Evolutionary conservation across 2,888 invertebrate genomes (phyloP).

Genomic region (Syrphus vitripennis): DNA sequence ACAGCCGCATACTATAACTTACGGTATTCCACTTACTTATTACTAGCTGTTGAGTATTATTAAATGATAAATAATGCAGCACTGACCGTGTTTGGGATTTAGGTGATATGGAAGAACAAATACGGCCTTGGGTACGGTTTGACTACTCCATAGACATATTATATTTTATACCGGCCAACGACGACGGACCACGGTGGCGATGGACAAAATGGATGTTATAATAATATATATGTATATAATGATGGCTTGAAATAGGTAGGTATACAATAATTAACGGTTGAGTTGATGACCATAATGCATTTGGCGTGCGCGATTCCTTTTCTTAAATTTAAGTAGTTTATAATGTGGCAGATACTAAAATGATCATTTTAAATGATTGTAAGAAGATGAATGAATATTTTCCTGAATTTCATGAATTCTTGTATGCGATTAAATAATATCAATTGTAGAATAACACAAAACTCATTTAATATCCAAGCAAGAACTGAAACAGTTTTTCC

Average conservation of each 20-base stretch:
- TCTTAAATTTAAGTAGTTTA: too few relatives aligned
- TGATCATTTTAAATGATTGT: neutral
- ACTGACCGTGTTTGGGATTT: neutral
- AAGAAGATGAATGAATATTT: neutral
- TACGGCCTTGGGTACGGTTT: neutral
- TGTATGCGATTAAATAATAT: neutral
- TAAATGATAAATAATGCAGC: conserved; percentile 12
- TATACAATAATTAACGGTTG: conserved; percentile 6
- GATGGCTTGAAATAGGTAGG: neutral
- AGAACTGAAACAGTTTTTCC: too few relatives aligned
- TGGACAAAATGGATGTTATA: neutral
- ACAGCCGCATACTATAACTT: neutral
- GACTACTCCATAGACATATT: neutral
- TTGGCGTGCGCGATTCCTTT: neutral
- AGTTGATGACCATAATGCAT: conserved; percentile 1
- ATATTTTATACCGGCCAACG: neutral
- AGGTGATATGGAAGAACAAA: conserved; percentile 4
- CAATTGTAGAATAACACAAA: too few relatives aligned
- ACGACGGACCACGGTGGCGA: neutral
- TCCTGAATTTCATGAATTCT: neutral
- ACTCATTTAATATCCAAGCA: too few relatives aligned
- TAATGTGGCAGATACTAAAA: neutral
- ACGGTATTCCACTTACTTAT: neutral
- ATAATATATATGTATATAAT: neutral
- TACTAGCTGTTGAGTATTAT: conserved; percentile 4